Percentiles rank a stretch among this genome's conserved stretches.
These are phyloP conservation scores for Pterois miles DNA, from an alignment of 2,797 vertebrate species.

Conservation along the genomic window DNA sequence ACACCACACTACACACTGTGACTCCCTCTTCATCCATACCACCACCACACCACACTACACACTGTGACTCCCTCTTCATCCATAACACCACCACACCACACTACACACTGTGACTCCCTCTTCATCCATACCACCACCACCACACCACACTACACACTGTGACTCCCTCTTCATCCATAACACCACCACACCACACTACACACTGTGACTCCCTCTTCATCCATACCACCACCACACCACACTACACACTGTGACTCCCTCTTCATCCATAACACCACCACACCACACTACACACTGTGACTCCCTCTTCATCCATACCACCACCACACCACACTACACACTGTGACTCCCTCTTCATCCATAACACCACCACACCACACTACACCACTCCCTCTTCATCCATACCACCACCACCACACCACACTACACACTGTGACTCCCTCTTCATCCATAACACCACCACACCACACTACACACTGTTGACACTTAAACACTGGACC, in stretches of 20 bases:
- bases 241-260: background rate
- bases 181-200: background rate
- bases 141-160: conserved; percentile 1
- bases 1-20: background rate
- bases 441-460: background rate
- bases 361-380: background rate
- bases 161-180: background rate
- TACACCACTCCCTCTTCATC: background rate
- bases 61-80: background rate
- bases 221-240: background rate
- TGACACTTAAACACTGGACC: conserved; percentile 22
- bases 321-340: background rate
- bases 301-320: background rate
- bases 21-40: background rate
- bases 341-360: background rate
- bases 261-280: background rate
- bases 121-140: background rate
- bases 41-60: background rate
- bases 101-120: background rate
- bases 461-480: conserved; percentile 1
- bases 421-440: background rate
- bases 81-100: background rate
- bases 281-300: background rate
- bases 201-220: background rate
- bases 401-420: background rate